Evolutionary conservation across 2,888 invertebrate species (phyloP).

Genomic region (Ryuthela nishihirai): DNA sequence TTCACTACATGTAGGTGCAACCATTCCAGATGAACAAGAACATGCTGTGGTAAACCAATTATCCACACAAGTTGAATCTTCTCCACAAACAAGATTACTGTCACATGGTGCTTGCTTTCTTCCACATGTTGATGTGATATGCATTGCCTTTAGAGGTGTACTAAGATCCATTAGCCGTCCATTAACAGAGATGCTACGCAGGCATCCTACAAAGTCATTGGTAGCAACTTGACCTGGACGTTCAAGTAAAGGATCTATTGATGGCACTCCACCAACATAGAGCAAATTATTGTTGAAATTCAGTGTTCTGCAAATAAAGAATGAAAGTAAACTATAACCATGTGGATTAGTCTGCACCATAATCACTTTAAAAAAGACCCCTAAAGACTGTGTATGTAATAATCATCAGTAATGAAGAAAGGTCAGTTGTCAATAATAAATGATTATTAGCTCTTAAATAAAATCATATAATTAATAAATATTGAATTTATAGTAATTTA

Average conservation of each 20-base stretch:
- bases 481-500: too few species aligned
- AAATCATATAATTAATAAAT: too few species aligned
- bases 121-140: conserved; percentile 54
- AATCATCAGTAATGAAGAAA: too few species aligned
- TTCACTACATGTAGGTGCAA: conserved; percentile 73
- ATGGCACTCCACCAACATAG: conserved; percentile 76
- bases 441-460: too few species aligned
- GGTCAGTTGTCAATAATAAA: too few species aligned
- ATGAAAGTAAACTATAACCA: too few species aligned
- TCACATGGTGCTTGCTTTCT: conserved; percentile 28
- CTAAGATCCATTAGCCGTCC: conserved; percentile 77
- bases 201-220: conserved; percentile 90
- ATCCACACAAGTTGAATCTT: conserved; percentile 71
- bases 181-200: conserved; percentile 84
- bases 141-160: conserved; percentile 66
- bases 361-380: too few species aligned
- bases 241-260: conserved; percentile 80
- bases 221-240: conserved; percentile 85
- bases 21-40: conserved; percentile 56
- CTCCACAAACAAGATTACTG: conserved; percentile 57
- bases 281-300: conserved; percentile 87
- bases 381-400: too few species aligned
- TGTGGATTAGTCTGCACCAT: too few species aligned
- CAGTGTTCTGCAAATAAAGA: conserved; percentile 56
- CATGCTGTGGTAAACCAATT: conserved; percentile 76